Base-by-base conservation (phyloP, 2,888 invertebrate genomes). In the Macrophya alboannulata region DNA sequence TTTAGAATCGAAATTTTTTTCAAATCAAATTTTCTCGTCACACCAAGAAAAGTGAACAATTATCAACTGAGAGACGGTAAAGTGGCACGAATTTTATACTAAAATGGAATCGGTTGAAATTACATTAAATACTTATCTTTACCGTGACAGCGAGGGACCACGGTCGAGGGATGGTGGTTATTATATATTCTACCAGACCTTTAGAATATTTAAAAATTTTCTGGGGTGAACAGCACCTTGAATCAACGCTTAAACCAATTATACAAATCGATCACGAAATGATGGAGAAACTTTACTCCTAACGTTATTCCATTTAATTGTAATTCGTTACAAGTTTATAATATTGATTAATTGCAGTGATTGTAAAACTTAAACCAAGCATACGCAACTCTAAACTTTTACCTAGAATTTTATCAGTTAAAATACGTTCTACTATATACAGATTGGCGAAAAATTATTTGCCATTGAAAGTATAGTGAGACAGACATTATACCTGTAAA, bases 51-150 rank as follows among this genome's bases (percentile, higher is more conserved):
- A 48, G n/a, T 76, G 6, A 25, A 55, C 6, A 51, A 31, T 51
- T n/a, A 55, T 25, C 76, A 37, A 77, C 51, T 12, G 12, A 21
- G 15, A 21, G 25, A 48, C 12, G 74, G 15, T 6, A 74, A 15
- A 15, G 21, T 76, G 21, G 31, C 51, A 12, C 37, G 31, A 55
- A 25, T 77, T 31, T n/a, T 8, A 12, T 10, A 10, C 12, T 15
- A n/a, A 55, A 51, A 77, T 31, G 8, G 31, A 77, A 77, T 55
- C 31, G 51, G 9, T 37, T 25, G 9, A 51, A 77, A 55, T 55
- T 31, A 31, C 55, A 37, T 77, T 37, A 77, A 77, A 77, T 55
- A 51, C 77, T 77, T 77, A 55, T 77, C 77, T 55, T 31, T n/a
- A 17, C 55, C 31, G 31, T 55, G 77, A 77, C 55, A 37, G 55